Base-by-base conservation (phyloP, 2,888 invertebrate genomes). In the Drosophila borborema region DNA sequence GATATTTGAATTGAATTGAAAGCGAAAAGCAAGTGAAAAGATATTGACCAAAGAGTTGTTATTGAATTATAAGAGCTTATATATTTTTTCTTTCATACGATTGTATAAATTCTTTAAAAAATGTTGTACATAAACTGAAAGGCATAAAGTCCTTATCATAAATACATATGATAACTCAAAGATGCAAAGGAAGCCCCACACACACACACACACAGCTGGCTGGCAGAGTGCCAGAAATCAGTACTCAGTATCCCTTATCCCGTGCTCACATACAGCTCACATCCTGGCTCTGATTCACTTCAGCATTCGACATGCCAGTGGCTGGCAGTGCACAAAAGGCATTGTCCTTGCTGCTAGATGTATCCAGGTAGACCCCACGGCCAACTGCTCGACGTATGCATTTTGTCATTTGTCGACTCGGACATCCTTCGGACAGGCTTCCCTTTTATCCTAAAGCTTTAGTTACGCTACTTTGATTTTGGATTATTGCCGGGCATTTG, bases 381-480 rank as follows among this genome's bases (percentile, higher is more conserved):
- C 41, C 59, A 55, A 58, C 69, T 65, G 71, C 55, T 46, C 55
- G 36, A 34, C 46, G 60, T 18, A 67, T 77, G 77, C 77, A 77
- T 68, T 68, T 68, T 77, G 67, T 56, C 63, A 53, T 49, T 66
- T 64, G 55, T 55, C 28, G 60, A 46, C 48, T 70, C 71, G 78
- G 66, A 77, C 71, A 74, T 78, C 77, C 74, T 67, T 67, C 78
- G 58, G 16, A 66, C 43, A 40, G 70, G 64, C 74, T 71, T 77
- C 38, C 64, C 54, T 46, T 55, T 63, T 28, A 54, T 64, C n/a
- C 31, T 20, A 59, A 66, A 88, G 88, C 83, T 86, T 86, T 84
- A 84, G 89, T 88, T 79, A 82, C 89, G 86, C 86, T 84, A 67
- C 84, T 86, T 88, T 84, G 89, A 88, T 82, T 88, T 73, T 58